Evolutionary conservation across 2,888 invertebrate species (phyloP).

Genomic region (Mellilla xanthometata): DNA sequence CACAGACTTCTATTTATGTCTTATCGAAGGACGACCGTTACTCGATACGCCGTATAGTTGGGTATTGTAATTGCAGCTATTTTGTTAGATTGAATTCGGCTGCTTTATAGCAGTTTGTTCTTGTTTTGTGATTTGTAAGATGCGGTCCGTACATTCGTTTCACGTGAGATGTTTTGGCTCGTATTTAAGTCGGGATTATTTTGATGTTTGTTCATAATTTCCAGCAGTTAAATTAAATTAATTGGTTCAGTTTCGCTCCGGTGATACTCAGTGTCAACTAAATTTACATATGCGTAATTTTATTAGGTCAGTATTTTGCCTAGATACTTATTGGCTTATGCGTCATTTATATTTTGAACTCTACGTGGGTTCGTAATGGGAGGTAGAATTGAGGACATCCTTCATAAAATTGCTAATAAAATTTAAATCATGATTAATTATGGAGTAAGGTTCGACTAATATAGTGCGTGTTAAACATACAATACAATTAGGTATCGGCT

Average conservation of each 20-base stretch:
- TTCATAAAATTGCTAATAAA: conserved; percentile 37
- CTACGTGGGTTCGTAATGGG: conserved; percentile 4
- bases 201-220: conserved; percentile 45
- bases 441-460: conserved; percentile 24
- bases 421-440: conserved; percentile 30
- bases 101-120: conserved; percentile 56
- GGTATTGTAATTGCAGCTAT: conserved; percentile 73
- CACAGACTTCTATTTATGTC: conserved; percentile 63
- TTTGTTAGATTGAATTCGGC: conserved; percentile 63
- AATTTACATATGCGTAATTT: conserved; percentile 24
- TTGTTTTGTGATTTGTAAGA: conserved; percentile 37
- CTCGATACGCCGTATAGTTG: conserved; percentile 60
- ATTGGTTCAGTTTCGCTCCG: conserved; percentile 42
- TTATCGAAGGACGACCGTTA: conserved; percentile 64
- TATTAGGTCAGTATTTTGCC: conserved; percentile 15
- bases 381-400: conserved; percentile 26
- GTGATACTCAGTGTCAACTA: conserved; percentile 35
- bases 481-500: conserved; percentile 42
- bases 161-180: conserved; percentile 36
- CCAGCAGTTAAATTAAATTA: conserved; percentile 56
- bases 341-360: conserved; percentile 1
- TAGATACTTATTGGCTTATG: neutral
- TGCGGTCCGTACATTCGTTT: conserved; percentile 24
- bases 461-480: conserved; percentile 26
- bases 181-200: conserved; percentile 43